phyloP scores from a whole-genome alignment of 2,113 vertebrate species.

The Aramus guarauna region DNA sequence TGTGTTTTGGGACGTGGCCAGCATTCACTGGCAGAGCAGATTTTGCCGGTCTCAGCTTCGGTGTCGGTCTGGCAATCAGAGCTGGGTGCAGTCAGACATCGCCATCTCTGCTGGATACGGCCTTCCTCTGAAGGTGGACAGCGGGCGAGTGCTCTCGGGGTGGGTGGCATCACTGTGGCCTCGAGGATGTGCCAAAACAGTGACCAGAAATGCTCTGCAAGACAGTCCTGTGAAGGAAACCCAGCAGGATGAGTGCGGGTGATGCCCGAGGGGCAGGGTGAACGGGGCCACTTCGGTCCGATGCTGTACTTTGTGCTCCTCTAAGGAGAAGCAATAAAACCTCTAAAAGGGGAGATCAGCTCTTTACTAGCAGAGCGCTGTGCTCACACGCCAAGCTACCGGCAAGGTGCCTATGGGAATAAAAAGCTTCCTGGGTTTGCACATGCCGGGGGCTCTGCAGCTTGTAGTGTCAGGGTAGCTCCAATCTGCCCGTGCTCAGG shows the following conservation, averaged over 20 bases:
- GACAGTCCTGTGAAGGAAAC: not conserved
- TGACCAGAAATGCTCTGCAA: not conserved
- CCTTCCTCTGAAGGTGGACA: not conserved
- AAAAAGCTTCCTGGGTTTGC: not conserved
- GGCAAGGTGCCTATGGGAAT: not conserved
- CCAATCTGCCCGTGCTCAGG: not conserved
- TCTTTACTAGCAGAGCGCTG: not conserved
- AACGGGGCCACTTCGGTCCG: rapidly evolving
- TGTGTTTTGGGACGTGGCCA: not conserved
- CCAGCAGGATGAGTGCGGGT: not conserved
- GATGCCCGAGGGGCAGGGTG: not conserved
- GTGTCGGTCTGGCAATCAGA: not conserved
- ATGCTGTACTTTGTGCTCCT: not conserved
- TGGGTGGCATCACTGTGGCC: not conserved
- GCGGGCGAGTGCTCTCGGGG: not conserved
- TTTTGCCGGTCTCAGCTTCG: not conserved
- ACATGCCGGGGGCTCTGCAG: rapidly evolving
- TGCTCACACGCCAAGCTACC: rapidly evolving
- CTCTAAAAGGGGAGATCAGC: not conserved
- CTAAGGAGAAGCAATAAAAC: not conserved
- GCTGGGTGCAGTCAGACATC: not conserved
- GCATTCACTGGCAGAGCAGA: not conserved
- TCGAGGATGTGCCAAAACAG: not conserved
- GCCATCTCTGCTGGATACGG: not conserved
- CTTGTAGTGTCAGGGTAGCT: not conserved